Evolutionary conservation across 2,888 invertebrate genomes (phyloP).

Genomic region (Schizaphis graminum): DNA sequence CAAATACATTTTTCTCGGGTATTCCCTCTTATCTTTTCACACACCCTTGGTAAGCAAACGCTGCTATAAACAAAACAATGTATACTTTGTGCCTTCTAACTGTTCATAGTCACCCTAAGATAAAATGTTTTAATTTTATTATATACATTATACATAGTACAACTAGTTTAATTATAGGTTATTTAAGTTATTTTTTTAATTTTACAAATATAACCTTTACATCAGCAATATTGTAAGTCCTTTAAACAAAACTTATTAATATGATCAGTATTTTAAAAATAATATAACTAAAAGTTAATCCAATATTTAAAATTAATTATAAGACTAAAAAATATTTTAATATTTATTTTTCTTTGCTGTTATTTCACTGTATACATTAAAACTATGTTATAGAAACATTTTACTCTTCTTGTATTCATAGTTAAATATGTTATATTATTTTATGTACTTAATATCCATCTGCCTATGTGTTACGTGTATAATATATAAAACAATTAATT

Average conservation of each 20-base stretch:
- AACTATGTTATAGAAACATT: conserved; percentile 1
- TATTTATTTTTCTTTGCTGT: background rate
- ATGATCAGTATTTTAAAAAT: background rate
- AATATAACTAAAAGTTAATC: background rate
- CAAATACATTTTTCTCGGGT: no score
- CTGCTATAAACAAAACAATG: conserved; percentile 45
- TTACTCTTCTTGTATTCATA: background rate
- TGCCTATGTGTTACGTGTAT: background rate
- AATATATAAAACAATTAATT: conserved; percentile 16
- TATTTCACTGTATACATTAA: conserved; percentile 23
- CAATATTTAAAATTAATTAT: background rate
- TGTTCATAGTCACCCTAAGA: background rate
- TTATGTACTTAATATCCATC: background rate
- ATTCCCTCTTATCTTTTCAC: no score
- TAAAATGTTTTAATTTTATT: background rate
- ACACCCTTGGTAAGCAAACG: no score
- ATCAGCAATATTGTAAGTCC: background rate
- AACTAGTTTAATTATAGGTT: background rate
- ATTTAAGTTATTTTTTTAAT: background rate
- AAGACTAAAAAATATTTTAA: conserved; percentile 6
- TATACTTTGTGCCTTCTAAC: conserved; percentile 59
- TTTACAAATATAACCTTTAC: background rate
- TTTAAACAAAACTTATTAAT: background rate
- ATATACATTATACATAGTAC: background rate
- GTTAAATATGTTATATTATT: background rate